Evolutionary conservation across 1,140 invertebrate species (phyloP).

Genomic region (Bombus haemorrhoidalis): DNA sequence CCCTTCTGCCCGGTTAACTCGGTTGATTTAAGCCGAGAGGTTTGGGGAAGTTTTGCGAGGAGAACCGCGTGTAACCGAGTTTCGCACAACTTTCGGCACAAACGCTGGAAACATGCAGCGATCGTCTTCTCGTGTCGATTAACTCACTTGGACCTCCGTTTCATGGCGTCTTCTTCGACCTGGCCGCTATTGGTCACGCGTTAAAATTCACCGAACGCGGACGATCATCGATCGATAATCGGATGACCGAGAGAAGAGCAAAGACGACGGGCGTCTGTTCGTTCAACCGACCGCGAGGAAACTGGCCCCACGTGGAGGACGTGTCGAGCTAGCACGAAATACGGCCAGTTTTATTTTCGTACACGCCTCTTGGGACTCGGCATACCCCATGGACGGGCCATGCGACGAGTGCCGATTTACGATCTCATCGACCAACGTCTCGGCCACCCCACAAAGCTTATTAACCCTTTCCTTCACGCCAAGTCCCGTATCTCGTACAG

Average conservation of each 20-base stretch:
- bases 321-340: slow-evolving; percentile 14
- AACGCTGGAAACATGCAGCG: neutral
- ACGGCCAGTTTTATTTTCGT: slow-evolving; percentile 68
- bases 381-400: slow-evolving; percentile 61
- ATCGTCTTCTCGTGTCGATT: neutral
- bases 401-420: slow-evolving; percentile 42
- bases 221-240: neutral
- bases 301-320: slow-evolving; percentile 53
- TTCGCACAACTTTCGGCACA: neutral
- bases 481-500: too few species aligned
- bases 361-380: slow-evolving; percentile 48
- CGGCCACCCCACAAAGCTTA: neutral
- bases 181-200: neutral
- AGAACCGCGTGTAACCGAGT: too few species aligned
- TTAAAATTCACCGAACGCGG: neutral
- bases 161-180: slow-evolving; percentile 40
- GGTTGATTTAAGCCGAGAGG: too few species aligned
- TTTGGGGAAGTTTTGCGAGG: too few species aligned
- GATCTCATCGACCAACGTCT: slow-evolving; percentile 1
- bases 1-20: too few species aligned
- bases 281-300: neutral
- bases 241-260: neutral
- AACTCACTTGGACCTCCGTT: slow-evolving; percentile 63
- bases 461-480: too few species aligned
- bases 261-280: neutral